Base-by-base conservation (phyloP, 2,888 invertebrate species). In the Eupithecia vulgata region DNA sequence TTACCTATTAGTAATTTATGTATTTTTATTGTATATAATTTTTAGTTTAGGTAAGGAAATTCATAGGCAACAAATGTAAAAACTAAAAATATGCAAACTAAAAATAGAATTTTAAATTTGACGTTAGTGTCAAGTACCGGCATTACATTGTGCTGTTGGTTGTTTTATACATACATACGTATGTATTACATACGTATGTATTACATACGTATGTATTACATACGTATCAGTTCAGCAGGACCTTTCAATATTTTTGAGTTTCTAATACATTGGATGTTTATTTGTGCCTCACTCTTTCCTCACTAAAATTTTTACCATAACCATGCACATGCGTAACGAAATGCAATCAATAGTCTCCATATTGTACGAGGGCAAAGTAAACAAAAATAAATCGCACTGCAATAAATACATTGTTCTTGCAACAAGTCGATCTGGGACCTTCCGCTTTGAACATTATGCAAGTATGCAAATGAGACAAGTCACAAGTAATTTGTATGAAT, bases 401-500 rank as follows among this genome's bases (percentile, higher is more conserved):
- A 57, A 57, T 52, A 21, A 57, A 25, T 5, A 25, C 57, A 66
- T 67, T 70, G 59, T 67, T 61, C 34, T 61, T 34, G 61, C 61
- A 34, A 70, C 62, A 67, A 13, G 17, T 21, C 35, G 42, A 48
- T 42, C 42, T 12, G 59, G 42, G 67, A 40, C 40, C 57, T 57
- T 64, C 35, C 35, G 35, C 62, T 67, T 57, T 5, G 5, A 25
- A 25, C 40, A 40, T 52, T 52, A 62, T 62, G 61, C 61, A 57
- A 64, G 15, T 70, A 57, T 70, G 34, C 8, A 25, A 71, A 66
- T 59, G 21, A 30, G 7, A 21, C 10, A 25, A 35, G 52, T 15
- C 15, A 35, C 6, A 35, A n/a, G 21, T 64, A 34, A 17, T 64
- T 64, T 34, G 30, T 61, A 64, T 30, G 61, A 62, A 37, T 62